Base-by-base conservation (phyloP, 2,888 invertebrate species). In the Bibio marci region DNA sequence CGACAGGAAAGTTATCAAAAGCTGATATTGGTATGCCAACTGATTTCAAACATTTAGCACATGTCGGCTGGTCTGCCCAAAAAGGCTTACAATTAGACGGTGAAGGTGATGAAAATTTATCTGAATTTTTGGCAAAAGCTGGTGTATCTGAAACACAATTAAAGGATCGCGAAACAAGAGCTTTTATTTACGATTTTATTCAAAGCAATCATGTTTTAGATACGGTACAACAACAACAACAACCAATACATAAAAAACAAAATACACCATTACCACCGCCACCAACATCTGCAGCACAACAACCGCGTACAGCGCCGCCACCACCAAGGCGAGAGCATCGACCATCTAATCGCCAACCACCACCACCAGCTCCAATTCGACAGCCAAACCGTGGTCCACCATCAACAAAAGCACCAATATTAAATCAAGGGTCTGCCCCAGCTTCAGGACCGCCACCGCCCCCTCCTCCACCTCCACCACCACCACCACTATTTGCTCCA, bases 171-270 rank as follows among this genome's bases (percentile, higher is more conserved):
- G 80, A 80, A 42, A 94, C 92, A 2, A 69, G 88, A 34, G 78
- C 82, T 50, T 94, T 92, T 58, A 92, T 94, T 52, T 92, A 92
- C 58, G 85, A 88, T 59, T 92, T 92, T 59, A 86, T 94, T 47
- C 78, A 82, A 57, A 69, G 70, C 48, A 71, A 87, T 59, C 90
- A 91, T 33, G 91, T 88, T 2, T 58, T 85, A 39, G 82, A 80
- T 48, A 80, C 80, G 2, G 76, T 82, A 39, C 73, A 78, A 52
- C 70, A 78, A 50, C 3, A 10, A 14, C 4, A 14, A 11, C n/a
- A 32, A 10, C 15, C 10, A 14, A 6, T n/a, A n/a, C n/a, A n/a
- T n/a, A n/a, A n/a, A n/a, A n/a, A n/a, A n/a, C n/a, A 6, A n/a
- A 30, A 12, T 13, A 30, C 54, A 35, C 56, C 56, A 13, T 59